A percentile compares a stretch with the other conserved stretches of the same genome.
These are phyloP conservation scores for Menura novaehollandiae DNA, from an alignment of 2,113 vertebrate species.

Conservation along the genomic window DNA sequence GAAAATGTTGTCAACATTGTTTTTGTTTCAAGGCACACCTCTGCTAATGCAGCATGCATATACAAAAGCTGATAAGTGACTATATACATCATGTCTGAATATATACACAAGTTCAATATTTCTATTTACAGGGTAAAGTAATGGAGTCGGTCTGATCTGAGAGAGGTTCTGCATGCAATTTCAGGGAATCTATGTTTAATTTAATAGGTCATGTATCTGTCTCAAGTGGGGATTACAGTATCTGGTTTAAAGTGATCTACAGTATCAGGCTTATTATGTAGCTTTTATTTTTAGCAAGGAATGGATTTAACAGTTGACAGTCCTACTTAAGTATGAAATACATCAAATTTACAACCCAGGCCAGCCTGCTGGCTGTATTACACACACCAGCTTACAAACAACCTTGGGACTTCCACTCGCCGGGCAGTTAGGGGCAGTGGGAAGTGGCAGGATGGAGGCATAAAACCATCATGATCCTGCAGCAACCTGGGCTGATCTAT, in stretches of 20 bases:
- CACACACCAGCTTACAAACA: conserved; percentile 6
- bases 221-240: conserved; percentile 61
- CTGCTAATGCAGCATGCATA: background rate
- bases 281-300: conserved; percentile 65
- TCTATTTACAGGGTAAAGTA: conserved; percentile 48
- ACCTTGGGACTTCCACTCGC: background rate
- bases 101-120: conserved; percentile 45
- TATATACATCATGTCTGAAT: background rate
- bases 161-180: conserved; percentile 42
- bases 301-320: conserved; percentile 62
- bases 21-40: background rate
- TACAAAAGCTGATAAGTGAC: conserved; percentile 10
- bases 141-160: conserved; percentile 32
- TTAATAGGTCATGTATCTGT: conserved; percentile 65
- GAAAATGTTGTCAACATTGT: background rate
- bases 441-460: background rate
- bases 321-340: conserved; percentile 48
- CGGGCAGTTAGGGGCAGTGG: background rate
- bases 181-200: conserved; percentile 64
- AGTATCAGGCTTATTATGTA: conserved; percentile 61
- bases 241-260: conserved; percentile 64
- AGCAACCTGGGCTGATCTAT: background rate
- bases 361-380: background rate
- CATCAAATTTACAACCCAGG: conserved; percentile 48
- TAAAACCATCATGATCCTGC: background rate